Evolutionary conservation across 1,140 invertebrate genomes (phyloP), one percentile per base, ranked within the genome.

Genomic region (Drosophila ironensis): DNA sequence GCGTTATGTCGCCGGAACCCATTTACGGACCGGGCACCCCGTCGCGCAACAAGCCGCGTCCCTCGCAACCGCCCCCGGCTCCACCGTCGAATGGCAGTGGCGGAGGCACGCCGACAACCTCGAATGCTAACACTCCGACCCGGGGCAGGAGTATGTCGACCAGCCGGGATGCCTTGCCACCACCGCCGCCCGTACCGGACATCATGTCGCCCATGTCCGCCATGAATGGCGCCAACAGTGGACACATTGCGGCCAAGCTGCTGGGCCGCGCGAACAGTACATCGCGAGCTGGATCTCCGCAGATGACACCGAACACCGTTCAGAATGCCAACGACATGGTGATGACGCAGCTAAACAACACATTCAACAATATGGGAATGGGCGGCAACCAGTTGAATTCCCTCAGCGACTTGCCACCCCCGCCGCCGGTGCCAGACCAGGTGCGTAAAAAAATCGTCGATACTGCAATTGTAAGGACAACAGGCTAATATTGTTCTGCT

Each of bases 61-160:
- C 96, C n/a, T 93, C 95, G 45, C 94, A 96, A 82, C 96, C 96
- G 48, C 96, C 96, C 47, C 96, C 96, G 45, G 96, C 96, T 50
- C 96, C 96, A 8, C 96, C 96, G 38, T 92, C 93, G 17, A 92
- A 91, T 73, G 90, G 92, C 27, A 93, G 93, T 48, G 94, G 92
- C 76, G 94, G 93, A 69, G 93, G 93, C 16, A 95, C 94, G 11
- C 94, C 94, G 4, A 94, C 93, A n/a, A 91, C 93, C 48, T 93
- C 94, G 40, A 91, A 92, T 71, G 91, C 92, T 56, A 93, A 93
- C 82, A 94, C 94, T 12, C 94, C 94, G 25, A 95, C 94, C 12
- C 91, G 94, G 53, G 92, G 93, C 57, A 92, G 93, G 73, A 94
- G 92, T 68, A 92, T 94, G 91, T 93, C 93, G 42, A 91, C 93